A percentile compares a stretch with the other conserved stretches of the same genome.
Conservation (phyloP, 2,113 vertebrate genomes). For the Connochaetes taurinus region DNA sequence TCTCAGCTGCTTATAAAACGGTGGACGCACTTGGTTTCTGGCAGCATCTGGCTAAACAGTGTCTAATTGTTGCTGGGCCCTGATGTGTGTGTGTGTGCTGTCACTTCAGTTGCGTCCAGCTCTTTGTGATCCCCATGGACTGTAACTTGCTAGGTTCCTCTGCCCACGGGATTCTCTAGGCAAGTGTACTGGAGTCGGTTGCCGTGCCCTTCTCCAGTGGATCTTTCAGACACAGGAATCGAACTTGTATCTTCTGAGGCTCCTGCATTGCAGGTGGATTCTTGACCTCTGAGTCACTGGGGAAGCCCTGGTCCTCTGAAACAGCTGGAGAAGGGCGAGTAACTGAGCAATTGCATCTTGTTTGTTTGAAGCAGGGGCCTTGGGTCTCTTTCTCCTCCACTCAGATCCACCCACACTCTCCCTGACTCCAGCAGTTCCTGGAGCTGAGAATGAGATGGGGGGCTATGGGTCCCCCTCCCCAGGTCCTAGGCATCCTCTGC, state of each 20-base stretch:
- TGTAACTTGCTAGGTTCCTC: background rate
- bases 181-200: background rate
- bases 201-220: background rate
- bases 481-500: rapidly evolving
- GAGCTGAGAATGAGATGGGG: slow-evolving; percentile 39
- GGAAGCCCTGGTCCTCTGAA: slow-evolving; percentile 59
- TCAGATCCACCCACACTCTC: slow-evolving; percentile 40
- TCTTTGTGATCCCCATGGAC: background rate
- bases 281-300: background rate
- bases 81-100: slow-evolving; percentile 14
- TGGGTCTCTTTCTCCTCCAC: slow-evolving; percentile 67
- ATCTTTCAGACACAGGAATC: background rate
- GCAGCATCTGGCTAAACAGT: slow-evolving; percentile 58
- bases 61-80: slow-evolving; percentile 70
- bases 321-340: slow-evolving; percentile 60
- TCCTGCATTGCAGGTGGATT: background rate
- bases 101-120: background rate
- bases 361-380: slow-evolving; percentile 61
- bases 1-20: slow-evolving; percentile 23
- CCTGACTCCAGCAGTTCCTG: slow-evolving; percentile 19
- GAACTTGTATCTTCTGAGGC: background rate
- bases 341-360: slow-evolving; percentile 60
- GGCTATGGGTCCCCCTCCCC: rapidly evolving
- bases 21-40: slow-evolving; percentile 49
- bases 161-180: background rate